Evolutionary conservation across 2,113 vertebrate genomes (phyloP).

Genomic region (Gallinago paraguaiae): DNA sequence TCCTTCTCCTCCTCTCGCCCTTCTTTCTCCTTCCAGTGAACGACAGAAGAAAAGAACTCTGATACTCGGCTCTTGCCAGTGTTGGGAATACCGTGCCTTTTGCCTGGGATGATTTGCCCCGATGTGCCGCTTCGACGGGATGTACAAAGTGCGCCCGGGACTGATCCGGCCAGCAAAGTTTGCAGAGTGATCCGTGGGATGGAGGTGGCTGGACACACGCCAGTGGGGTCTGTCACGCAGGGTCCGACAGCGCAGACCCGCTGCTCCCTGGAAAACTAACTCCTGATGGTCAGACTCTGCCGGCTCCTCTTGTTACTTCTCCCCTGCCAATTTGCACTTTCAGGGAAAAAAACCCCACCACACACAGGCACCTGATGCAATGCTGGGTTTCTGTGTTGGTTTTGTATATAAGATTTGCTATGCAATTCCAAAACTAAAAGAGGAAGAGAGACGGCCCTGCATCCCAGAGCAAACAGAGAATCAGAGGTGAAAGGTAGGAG

Average conservation of each 20-base stretch:
- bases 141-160: conserved; percentile 52
- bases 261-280: conserved; percentile 27
- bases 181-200: conserved; percentile 34
- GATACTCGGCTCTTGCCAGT: neutral
- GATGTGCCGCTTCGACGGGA: conserved; percentile 24
- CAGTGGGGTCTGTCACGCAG: neutral
- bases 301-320: neutral
- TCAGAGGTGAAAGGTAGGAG: conserved; percentile 69
- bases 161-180: conserved; percentile 6
- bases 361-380: neutral
- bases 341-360: neutral
- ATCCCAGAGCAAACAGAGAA: conserved; percentile 42
- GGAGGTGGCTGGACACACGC: neutral
- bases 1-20: neutral
- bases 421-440: conserved; percentile 66
- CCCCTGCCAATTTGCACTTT: neutral
- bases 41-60: neutral
- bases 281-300: neutral
- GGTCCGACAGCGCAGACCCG: neutral
- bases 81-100: conserved; percentile 66
- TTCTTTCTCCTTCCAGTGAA: conserved; percentile 3
- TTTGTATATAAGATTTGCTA: conserved; percentile 58
- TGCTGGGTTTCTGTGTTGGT: conserved; percentile 47
- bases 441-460: conserved; percentile 33
- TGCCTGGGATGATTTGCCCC: conserved; percentile 22